Evolutionary conservation across 2,113 vertebrate species (phyloP).

Genomic region (Peromyscus leucopus): DNA sequence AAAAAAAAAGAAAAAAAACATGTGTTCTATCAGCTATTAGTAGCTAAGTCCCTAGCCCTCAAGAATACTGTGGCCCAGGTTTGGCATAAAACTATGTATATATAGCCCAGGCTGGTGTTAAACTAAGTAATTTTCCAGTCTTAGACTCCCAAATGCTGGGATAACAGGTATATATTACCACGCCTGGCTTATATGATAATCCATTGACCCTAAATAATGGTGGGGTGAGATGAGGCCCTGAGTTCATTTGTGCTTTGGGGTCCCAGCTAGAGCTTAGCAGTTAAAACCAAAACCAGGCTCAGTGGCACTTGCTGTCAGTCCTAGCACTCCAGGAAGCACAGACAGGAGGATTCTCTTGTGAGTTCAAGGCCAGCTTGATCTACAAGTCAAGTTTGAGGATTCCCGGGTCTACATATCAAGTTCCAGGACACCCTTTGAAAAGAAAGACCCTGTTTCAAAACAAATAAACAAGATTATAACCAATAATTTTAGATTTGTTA

Average conservation of each 20-base stretch:
- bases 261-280: neutral
- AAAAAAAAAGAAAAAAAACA: neutral
- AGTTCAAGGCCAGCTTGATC: neutral
- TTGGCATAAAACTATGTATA: neutral
- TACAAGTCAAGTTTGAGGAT: neutral
- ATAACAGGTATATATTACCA: neutral
- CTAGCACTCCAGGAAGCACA: neutral
- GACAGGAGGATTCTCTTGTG: neutral
- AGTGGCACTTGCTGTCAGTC: neutral
- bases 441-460: neutral
- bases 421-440: neutral
- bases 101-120: neutral
- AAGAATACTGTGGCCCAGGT: neutral
- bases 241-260: neutral
- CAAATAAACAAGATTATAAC: neutral
- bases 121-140: neutral
- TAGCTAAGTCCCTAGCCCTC: neutral
- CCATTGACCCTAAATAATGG: neutral
- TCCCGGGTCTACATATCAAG: neutral
- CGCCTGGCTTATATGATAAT: neutral
- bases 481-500: neutral
- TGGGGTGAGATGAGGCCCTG: neutral
- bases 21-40: neutral
- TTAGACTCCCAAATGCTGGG: neutral
- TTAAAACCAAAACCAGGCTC: neutral